A percentile compares a stretch with the other conserved stretches of the same genome.
Conservation (phyloP, 2,113 vertebrate species). For the Spheniscus mendiculus region DNA sequence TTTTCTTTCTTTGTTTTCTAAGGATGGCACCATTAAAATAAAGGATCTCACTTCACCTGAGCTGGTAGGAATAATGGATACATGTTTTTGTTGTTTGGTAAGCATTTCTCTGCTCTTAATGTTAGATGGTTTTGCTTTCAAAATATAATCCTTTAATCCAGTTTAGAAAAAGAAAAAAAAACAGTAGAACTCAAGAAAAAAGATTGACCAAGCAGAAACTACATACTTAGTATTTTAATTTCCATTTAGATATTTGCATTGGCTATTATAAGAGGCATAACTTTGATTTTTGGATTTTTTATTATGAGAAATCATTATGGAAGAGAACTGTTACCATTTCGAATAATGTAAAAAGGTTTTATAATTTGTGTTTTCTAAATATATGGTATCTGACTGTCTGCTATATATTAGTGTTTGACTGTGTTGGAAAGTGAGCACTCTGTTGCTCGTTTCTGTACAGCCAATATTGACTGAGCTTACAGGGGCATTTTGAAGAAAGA, state of each 20-base stretch:
- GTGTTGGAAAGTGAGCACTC: background rate
- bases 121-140: background rate
- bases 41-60: slow-evolving; percentile 93
- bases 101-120: slow-evolving; percentile 46
- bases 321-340: background rate
- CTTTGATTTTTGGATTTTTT: background rate
- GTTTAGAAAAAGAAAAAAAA: background rate
- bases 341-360: background rate
- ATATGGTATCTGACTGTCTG: background rate
- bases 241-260: background rate
- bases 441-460: background rate
- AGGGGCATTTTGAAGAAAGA: background rate
- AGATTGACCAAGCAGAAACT: background rate
- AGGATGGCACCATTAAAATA: slow-evolving; percentile 95
- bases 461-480: background rate
- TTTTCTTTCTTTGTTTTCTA: background rate
- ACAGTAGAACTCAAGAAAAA: background rate
- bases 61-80: slow-evolving; percentile 97
- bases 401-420: background rate
- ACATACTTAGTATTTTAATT: background rate
- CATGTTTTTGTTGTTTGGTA: slow-evolving; percentile 98
- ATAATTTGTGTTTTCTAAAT: background rate
- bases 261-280: background rate
- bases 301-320: background rate
- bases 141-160: background rate